Evolutionary conservation across 2,888 invertebrate genomes (phyloP).

Genomic region (Scaeva pyrastri): DNA sequence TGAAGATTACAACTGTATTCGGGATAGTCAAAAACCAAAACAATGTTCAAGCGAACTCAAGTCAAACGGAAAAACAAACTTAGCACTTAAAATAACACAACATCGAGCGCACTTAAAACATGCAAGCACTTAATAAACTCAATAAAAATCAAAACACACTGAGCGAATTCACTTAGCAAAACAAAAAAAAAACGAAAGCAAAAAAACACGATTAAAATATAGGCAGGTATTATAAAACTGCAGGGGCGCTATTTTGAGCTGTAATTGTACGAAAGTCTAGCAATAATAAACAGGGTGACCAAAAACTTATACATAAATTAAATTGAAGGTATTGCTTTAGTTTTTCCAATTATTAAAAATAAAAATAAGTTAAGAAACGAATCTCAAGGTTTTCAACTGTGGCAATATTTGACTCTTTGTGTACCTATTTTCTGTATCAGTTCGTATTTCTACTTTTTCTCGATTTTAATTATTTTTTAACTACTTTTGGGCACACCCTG

Average conservation of each 20-base stretch:
- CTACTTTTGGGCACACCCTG: slow-evolving; percentile 3
- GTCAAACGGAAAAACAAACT: background rate
- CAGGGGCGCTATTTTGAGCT: slow-evolving; percentile 4
- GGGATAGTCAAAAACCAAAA: slow-evolving; percentile 28
- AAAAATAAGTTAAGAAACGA: too few species aligned
- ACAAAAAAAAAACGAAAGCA: slow-evolving; percentile 52
- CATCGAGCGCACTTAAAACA: slow-evolving; percentile 51
- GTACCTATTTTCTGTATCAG: too few species aligned
- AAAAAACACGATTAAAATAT: slow-evolving; percentile 29
- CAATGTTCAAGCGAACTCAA: slow-evolving; percentile 51
- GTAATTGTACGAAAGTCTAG: slow-evolving; percentile 35
- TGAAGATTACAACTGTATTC: background rate
- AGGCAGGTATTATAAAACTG: slow-evolving; percentile 4
- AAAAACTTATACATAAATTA: too few species aligned
- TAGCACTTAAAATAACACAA: slow-evolving; percentile 16
- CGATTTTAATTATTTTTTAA: too few species aligned
- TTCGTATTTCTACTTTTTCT: too few species aligned
- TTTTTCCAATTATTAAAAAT: too few species aligned
- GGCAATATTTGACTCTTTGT: too few species aligned
- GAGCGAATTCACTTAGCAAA: slow-evolving; percentile 14
- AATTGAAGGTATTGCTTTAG: too few species aligned
- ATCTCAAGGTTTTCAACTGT: too few species aligned
- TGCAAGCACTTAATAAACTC: slow-evolving; percentile 62
- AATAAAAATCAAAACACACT: slow-evolving; percentile 45
- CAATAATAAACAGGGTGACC: slow-evolving; percentile 20